A percentile compares a stretch with the other conserved stretches of the same genome.
Conservation (phyloP, 92 coral and sea anemone genomes). For the Isaurus tuberculatus region DNA sequence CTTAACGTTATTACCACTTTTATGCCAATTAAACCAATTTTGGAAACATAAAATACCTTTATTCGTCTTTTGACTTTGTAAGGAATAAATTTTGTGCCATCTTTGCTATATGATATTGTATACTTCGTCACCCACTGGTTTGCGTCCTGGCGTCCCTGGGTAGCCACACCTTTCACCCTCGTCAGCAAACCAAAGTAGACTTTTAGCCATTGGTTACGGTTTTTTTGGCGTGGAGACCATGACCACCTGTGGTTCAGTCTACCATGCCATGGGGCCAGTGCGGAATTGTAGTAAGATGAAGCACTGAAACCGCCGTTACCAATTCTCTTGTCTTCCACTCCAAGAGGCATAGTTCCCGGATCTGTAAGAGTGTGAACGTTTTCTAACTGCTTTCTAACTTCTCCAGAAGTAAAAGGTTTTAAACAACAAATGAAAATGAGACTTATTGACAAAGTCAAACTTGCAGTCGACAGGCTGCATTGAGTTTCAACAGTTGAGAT, state of each 20-base stretch:
- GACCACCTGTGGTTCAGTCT: conserved; percentile 81
- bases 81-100: conserved; percentile 64
- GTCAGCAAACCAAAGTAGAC: conserved; percentile 69
- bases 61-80: conserved; percentile 40
- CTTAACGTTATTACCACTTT: no score
- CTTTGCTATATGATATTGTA: conserved; percentile 64
- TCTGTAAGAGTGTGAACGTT: conserved; percentile 38
- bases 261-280: conserved; percentile 84
- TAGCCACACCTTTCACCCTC: conserved; percentile 73
- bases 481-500: no score
- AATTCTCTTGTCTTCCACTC: conserved; percentile 84
- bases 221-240: conserved; percentile 81
- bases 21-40: no score
- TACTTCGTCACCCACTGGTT: conserved; percentile 85
- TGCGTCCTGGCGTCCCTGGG: conserved; percentile 84
- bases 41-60: no score
- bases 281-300: conserved; percentile 66
- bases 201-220: conserved; percentile 73
- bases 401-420: no score
- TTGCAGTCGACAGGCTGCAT: no score
- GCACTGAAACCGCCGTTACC: conserved; percentile 84
- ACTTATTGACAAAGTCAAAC: no score
- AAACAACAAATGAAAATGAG: no score
- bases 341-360: conserved; percentile 86
- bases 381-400: no score